Percentiles rank a stretch among this genome's conserved stretches.
phyloP scores from a whole-genome alignment of 2,113 vertebrate species.

The Caloenas nicobarica region DNA sequence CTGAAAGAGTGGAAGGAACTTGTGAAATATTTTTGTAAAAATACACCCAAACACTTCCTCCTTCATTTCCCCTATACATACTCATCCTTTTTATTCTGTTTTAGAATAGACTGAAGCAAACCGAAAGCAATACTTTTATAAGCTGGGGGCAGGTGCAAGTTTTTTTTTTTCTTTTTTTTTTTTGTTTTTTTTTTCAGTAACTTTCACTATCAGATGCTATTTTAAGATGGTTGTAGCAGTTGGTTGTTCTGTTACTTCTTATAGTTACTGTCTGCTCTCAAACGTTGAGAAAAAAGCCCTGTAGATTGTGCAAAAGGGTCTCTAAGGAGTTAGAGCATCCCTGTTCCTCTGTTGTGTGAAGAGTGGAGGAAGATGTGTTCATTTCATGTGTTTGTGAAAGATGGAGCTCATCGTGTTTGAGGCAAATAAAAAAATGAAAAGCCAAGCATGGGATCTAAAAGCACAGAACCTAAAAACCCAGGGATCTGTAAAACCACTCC shows the following conservation, averaged over 20 bases:
- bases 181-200: not conserved
- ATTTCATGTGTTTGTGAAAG: not conserved
- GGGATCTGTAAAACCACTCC: not conserved
- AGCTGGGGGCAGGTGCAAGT: constrained; percentile 48
- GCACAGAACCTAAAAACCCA: not conserved
- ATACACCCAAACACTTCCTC: constrained; percentile 45
- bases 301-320: not conserved
- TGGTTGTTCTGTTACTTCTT: not conserved
- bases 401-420: not conserved
- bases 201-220: constrained; percentile 55
- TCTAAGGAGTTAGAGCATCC: not conserved
- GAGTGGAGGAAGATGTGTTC: not conserved
- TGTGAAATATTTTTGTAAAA: constrained; percentile 38
- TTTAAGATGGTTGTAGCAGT: constrained; percentile 28
- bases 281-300: constrained; percentile 4
- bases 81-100: constrained; percentile 38
- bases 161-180: not conserved
- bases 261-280: constrained; percentile 1
- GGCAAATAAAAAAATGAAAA: not conserved
- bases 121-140: not conserved
- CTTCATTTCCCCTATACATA: not conserved
- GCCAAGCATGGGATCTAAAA: not conserved
- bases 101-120: constrained; percentile 7
- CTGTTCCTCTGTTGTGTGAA: not conserved
- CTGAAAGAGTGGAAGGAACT: constrained; percentile 33